Evolutionary conservation across 2,797 vertebrate species (phyloP), one percentile per base, ranked within the genome.

Genomic region (Galago senegalensis): DNA sequence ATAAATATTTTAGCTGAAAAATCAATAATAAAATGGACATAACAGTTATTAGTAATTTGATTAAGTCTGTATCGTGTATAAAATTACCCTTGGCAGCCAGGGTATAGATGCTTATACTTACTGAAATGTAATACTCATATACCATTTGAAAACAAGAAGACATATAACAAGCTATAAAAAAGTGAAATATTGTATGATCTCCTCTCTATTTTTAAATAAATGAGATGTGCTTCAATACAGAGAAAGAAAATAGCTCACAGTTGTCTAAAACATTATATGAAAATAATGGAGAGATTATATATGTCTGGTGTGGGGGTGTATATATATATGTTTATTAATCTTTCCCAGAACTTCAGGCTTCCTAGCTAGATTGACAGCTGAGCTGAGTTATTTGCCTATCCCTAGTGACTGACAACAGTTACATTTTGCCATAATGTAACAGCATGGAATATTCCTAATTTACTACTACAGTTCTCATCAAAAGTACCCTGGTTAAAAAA

Each of bases 381-480:
- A 99, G 99, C 98, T 98, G 99, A 99, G 99, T 99, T 99, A 99
- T 99, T 99, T 98, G 98, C 98, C 98, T 98, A 98, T 99, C 99
- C 98, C 98, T 89, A 92, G 98, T 99, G 99, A 99, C 98, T 99
- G 99, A 99, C 99, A 98, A 98, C 97, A 99, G 98, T 98, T 99
- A 99, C 34, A 34, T 98, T 99, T 99, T 99, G 98, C 99, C 98
- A 97, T 98, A 97, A 98, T 98, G 98, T 98, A 99, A 99, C 99
- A 98, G 99, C 99, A 98, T 98, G 98, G 99, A 99, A 99, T 99
- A 99, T 99, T 99, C 99, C 99, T 99, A 99, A 99, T 99, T 99
- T 99, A 99, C 99, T 98, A 98, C 99, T 98, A 77, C 97, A 97
- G 98, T 98, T 98, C 98, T 99, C 99, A 99, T 99, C 99, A 99